A percentile compares a stretch with the other conserved stretches of the same genome.
phyloP scores from a whole-genome alignment of 2,888 invertebrate species.

The Drosophila seclusa region DNA sequence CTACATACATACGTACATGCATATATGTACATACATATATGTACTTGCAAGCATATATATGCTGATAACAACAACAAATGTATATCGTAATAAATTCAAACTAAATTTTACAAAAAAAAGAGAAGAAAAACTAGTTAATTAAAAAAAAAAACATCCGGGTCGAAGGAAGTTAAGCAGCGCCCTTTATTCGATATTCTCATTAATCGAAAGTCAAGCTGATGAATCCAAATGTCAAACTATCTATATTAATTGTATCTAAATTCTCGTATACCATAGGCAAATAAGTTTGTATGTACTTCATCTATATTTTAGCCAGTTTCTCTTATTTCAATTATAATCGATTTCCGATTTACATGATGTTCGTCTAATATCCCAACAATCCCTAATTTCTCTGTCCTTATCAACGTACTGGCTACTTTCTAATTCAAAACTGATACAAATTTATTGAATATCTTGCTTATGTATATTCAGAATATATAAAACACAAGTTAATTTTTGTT shows the following conservation, averaged over 20 bases:
- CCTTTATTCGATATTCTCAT: not conserved
- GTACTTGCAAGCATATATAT: conserved; percentile 19
- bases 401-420: too few relatives aligned
- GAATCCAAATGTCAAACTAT: not conserved
- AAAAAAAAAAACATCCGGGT: not conserved
- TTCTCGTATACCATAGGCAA: not conserved
- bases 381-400: too few relatives aligned
- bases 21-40: conserved; percentile 35
- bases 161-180: not conserved
- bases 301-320: not conserved
- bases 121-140: conserved; percentile 6
- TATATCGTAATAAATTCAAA: conserved; percentile 78
- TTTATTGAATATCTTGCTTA: too few relatives aligned
- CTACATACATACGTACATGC: conserved; percentile 32
- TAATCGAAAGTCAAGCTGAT: not conserved
- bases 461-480: too few relatives aligned
- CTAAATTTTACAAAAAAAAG: conserved; percentile 71
- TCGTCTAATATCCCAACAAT: too few relatives aligned
- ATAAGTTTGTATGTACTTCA: not conserved
- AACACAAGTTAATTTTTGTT: too few relatives aligned
- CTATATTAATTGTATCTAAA: not conserved
- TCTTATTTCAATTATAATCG: not conserved
- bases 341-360: not conserved
- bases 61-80: conserved; percentile 55
- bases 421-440: too few relatives aligned